Percentiles rank a stretch among this genome's conserved stretches.
Conservation (phyloP, 2,113 vertebrate species). For the Agelaius phoeniceus region DNA sequence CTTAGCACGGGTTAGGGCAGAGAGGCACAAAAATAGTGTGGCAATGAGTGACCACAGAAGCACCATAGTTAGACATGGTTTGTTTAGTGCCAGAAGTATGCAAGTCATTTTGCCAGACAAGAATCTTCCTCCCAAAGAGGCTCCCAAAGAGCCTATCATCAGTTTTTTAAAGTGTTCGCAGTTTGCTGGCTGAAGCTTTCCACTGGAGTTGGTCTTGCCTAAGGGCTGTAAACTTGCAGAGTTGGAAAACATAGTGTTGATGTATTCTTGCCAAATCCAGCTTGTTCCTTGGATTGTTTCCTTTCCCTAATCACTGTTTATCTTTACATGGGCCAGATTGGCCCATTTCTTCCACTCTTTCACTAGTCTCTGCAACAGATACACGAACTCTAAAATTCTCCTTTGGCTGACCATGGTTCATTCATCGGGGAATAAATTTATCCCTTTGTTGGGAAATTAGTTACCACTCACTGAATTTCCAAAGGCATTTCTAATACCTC, state of each 20-base stretch:
- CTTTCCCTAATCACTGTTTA: constrained; percentile 70
- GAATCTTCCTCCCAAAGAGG: constrained; percentile 24
- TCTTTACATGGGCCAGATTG: constrained; percentile 61
- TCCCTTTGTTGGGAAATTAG: not conserved
- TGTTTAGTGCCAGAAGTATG: constrained; percentile 44
- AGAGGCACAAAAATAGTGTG: constrained; percentile 23
- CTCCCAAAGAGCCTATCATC: constrained; percentile 49
- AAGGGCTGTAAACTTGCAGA: constrained; percentile 60
- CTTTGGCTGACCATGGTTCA: constrained; percentile 22
- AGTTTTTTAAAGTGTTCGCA: constrained; percentile 27
- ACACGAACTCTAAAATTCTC: constrained; percentile 37
- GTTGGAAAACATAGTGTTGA: constrained; percentile 50
- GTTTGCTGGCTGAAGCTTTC: constrained; percentile 52
- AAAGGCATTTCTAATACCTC: not conserved
- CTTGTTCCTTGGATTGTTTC: constrained; percentile 67
- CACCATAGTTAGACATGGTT: constrained; percentile 35
- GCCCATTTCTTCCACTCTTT: constrained; percentile 55
- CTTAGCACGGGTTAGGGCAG: not conserved
- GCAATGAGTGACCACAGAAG: constrained; percentile 31
- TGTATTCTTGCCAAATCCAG: constrained; percentile 57
- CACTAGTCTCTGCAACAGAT: constrained; percentile 34
- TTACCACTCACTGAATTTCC: not conserved
- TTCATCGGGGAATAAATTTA: constrained; percentile 34
- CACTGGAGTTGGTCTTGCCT: constrained; percentile 54
- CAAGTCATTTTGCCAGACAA: constrained; percentile 26